Base-by-base conservation (phyloP, 2,797 vertebrate species). In the Chaenodraco wilsoni region DNA sequence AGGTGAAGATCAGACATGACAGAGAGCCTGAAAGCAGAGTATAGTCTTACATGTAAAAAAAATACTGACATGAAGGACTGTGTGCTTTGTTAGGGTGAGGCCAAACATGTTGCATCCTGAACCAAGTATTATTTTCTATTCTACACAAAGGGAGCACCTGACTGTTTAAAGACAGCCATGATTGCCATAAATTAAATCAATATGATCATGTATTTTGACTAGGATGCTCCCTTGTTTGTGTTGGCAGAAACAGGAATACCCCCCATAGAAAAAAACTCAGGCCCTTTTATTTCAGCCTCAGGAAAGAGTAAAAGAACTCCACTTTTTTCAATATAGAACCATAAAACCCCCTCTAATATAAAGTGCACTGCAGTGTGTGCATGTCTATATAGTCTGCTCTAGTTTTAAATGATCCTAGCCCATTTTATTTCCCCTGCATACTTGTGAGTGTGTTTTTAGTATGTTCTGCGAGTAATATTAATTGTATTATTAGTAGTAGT, bases 1-100 rank as follows among this genome's bases (percentile, higher is more conserved):
- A 84, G 65, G 79, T 79, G 70, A 81, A 84, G 69, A 89, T 78
- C 69, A 52, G 66, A 76, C 51, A 14, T 86, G 87, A 87, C 81
- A 87, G 82, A 72, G 23, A 2, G 57, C 67, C 54, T 59, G 62
- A 64, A 67, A 78, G 65, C 62, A 17, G 37, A 63, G 50, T 60
- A 65, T 10, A 69, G 65, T 60, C 40, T 54, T 31, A 16, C 51
- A 62, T 67, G 61, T 58, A 57, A 61, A 85, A 74, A 71, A 85
- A 74, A 74, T 52, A 71, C 19, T 62, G 16, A 66, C 40, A 46
- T n/a, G 10, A 51, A 71, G 55, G 19, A 69, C 2, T 16, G 21
- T 44, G 31, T 17, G 61, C 62, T 44, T 46, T 41, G 13, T 37
- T 9, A 11, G 31, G 52, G 57, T 27, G 19, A 51, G 50, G 19